Evolutionary conservation across 2,888 invertebrate genomes (phyloP).

Genomic region (Ferrisia virgata): DNA sequence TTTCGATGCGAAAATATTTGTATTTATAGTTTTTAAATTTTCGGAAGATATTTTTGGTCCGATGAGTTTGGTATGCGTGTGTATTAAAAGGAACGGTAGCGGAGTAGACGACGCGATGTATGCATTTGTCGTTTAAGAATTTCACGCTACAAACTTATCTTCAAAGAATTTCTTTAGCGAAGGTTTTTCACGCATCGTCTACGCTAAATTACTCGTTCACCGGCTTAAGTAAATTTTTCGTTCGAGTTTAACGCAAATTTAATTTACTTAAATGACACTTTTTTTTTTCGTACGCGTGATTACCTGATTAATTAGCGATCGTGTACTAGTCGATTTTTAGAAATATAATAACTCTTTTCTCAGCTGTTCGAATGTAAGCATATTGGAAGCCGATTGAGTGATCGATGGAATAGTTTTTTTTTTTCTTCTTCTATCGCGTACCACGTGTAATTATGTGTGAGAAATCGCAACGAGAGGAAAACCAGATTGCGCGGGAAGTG

Average conservation of each 20-base stretch:
- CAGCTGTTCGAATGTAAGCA: neutral
- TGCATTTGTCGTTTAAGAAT: conserved; percentile 7
- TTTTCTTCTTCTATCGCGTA: too few relatives aligned
- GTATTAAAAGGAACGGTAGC: neutral
- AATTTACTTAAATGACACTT: neutral
- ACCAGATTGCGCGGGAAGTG: too few relatives aligned
- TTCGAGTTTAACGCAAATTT: conserved; percentile 28
- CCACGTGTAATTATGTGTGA: too few relatives aligned
- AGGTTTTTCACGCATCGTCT: conserved; percentile 11
- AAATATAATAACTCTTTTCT: too few relatives aligned
- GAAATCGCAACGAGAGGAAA: too few relatives aligned
- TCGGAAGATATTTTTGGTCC: conserved; percentile 1
- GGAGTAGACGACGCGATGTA: neutral
- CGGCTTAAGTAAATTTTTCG: conserved; percentile 6
- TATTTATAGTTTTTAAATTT: conserved; percentile 12
- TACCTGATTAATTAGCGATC: neutral
- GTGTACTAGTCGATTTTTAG: neutral
- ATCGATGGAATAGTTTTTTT: too few relatives aligned
- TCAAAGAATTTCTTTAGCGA: neutral
- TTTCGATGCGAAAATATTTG: neutral
- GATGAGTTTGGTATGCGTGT: neutral
- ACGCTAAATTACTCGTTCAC: neutral
- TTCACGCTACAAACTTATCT: neutral
- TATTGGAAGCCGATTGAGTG: too few relatives aligned
- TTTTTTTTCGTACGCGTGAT: neutral